phyloP scores from a whole-genome alignment of 1,140 invertebrate genomes.

The Heliconius himera region DNA sequence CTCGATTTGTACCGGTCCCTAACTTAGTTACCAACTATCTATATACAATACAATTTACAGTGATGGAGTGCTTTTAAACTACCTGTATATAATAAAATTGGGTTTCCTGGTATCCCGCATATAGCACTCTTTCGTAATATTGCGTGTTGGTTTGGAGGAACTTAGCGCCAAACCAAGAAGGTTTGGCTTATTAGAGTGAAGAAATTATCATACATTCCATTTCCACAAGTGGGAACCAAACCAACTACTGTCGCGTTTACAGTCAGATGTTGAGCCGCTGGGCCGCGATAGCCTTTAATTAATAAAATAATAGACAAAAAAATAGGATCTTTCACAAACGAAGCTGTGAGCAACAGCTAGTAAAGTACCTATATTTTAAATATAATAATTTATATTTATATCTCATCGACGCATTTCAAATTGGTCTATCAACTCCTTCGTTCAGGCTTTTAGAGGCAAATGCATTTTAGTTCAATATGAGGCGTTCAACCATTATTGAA shows the following conservation, averaged over 20 bases:
- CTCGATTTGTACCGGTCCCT: conserved; percentile 10
- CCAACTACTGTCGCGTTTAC: no score
- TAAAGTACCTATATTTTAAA: background rate
- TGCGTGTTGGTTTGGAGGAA: no score
- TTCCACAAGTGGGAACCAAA: no score
- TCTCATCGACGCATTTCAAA: background rate
- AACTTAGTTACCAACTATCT: conserved; percentile 3
- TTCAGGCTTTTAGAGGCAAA: conserved; percentile 6
- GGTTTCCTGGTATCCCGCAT: background rate
- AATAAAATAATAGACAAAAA: no score
- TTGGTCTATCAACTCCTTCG: background rate
- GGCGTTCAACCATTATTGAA: background rate
- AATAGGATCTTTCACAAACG: no score
- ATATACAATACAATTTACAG: conserved; percentile 1
- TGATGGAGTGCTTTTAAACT: background rate
- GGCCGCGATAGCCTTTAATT: no score
- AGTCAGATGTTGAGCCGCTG: no score
- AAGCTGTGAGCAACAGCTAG: background rate
- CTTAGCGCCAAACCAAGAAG: no score
- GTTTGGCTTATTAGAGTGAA: no score
- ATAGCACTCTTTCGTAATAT: no score
- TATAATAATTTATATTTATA: background rate
- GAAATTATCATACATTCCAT: no score
- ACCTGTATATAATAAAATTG: background rate
- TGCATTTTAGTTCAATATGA: background rate